Base-by-base conservation (phyloP, 2,113 vertebrate genomes). In the Boulengeromyrus knoepffleri region DNA sequence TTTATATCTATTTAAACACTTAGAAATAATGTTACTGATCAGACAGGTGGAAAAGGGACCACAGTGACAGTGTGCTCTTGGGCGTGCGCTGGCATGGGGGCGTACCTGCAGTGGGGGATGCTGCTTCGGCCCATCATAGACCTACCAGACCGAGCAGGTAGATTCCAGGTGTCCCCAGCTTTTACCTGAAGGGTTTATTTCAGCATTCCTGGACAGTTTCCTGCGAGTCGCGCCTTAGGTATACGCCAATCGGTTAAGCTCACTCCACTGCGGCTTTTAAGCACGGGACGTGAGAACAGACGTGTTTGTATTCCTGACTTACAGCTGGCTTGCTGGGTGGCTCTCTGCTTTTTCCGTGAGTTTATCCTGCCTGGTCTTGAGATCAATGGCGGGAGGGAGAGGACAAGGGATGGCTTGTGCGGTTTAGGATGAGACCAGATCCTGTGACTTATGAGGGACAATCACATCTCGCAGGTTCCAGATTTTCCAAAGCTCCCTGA, bases 31-130 rank as follows among this genome's bases (percentile, higher is more conserved):
- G 91, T 92, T 85, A 85, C 91, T 93, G 92, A 94, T 49, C 92
- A 91, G 93, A 92, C 90, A 91, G 93, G 88, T 93, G 89, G 70
- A 94, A 96, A 97, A 98, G 97, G 98, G 98, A 99, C 98, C 98
- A 99, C 94, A 91, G 93, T 88, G 93, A 66, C 62, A 66, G n/a
- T 12, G 8, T 66, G 8, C 58, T 66, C 58, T 66, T 87, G 85
- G n/a, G 49, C 21, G 45, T 47, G 46, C 1, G 17, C n/a, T 36
- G 27, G 10, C 12, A 5, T 47, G 45, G 17, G 46, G 24, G 84
- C 8, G 24, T 80, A 19, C 15, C 31, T 39, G 21, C 21, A 45
- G 58, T 2, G 15, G 24, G 21, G 56, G 56, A 3, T n/a, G 24
- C 56, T n/a, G 24, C 21, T n/a, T 24, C 56, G 0, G 7, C 56